Base-by-base conservation (phyloP, 2,797 vertebrate species). In the Enteromius radiatus region DNA sequence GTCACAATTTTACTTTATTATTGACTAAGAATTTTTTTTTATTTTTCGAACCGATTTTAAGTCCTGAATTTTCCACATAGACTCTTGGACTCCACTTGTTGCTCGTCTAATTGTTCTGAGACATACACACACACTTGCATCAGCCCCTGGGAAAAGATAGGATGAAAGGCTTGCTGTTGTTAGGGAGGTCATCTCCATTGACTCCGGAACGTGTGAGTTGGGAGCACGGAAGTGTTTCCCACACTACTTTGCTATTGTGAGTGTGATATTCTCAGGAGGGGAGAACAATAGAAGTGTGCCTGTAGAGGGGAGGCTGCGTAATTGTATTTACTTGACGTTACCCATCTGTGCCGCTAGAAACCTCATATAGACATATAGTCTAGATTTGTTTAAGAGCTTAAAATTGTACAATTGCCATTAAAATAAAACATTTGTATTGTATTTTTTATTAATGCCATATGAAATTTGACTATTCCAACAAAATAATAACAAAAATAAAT, bases 241-340 rank as follows among this genome's bases (percentile, higher is more conserved):
- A 97, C 96, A 96, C 95, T 91, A 86, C 89, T 91, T 90, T 86
- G 88, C 94, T 91, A 94, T 96, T 96, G 94, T 93, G 83, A 31
- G 92, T 91, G 89, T 88, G 86, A 94, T 94, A 91, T 93, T 95
- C 92, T 92, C 86, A 0, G 86, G 69, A 88, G 65, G 70, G 23
- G 9, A 54, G 83, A 94, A 94, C 93, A 96, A 95, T 93, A 91
- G 94, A 96, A 94, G 95, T 95, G 96, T 97, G 96, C 94, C 95
- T 91, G 91, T 88, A 90, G 79, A 90, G 89, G 90, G 87, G 88
- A 91, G 89, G 90, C 90, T 89, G 87, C 70, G 70, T 63, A 70
- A 84, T 82, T 81, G 74, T 81, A 82, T 88, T 91, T 90, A 88
- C 87, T 86, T 90, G 87, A 90, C 70, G 47, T 86, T 65, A 71